A percentile compares a stretch with the other conserved stretches of the same genome.
Conservation (phyloP, 2,888 invertebrate species). For the Drosophila macrospina region DNA sequence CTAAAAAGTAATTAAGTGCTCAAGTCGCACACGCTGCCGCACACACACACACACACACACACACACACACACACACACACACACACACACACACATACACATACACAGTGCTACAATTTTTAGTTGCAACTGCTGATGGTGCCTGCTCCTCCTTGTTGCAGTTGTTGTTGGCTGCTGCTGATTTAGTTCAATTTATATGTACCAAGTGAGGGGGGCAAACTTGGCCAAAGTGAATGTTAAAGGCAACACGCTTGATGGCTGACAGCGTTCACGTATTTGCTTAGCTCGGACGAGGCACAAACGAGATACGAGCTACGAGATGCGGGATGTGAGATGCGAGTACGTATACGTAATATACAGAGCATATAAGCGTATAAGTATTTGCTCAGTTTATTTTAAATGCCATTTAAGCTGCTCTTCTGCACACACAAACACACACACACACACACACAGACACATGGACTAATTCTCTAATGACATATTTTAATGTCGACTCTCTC, state of each 20-base stretch:
- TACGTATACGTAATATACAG: slow-evolving; percentile 20
- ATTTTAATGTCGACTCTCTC: slow-evolving; percentile 67
- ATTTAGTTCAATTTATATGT: slow-evolving; percentile 74
- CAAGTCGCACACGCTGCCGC: slow-evolving; percentile 54
- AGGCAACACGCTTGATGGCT: slow-evolving; percentile 37
- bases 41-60: slow-evolving; percentile 25
- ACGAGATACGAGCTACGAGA: too few relatives aligned
- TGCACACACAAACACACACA: slow-evolving; percentile 14
- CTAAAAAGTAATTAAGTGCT: slow-evolving; percentile 81
- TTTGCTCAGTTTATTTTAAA: slow-evolving; percentile 73
- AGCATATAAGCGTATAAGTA: slow-evolving; percentile 36
- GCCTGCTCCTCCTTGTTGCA: slow-evolving; percentile 25
- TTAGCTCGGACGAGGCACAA: slow-evolving; percentile 7
- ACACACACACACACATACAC: slow-evolving; percentile 26
- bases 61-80: slow-evolving; percentile 29
- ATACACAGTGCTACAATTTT: slow-evolving; percentile 29
- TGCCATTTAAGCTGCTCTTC: slow-evolving; percentile 71
- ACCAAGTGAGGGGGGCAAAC: slow-evolving; percentile 25
- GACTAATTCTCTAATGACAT: slow-evolving; percentile 71
- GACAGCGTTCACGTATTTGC: slow-evolving; percentile 42
- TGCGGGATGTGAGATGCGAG: too few relatives aligned
- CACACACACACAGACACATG: slow-evolving; percentile 9
- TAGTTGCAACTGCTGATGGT: slow-evolving; percentile 36
- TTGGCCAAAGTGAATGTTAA: slow-evolving; percentile 38
- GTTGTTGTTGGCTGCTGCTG: slow-evolving; percentile 54